Base-by-base conservation (phyloP, 2,888 invertebrate species). In the Penaeus monodon region DNA sequence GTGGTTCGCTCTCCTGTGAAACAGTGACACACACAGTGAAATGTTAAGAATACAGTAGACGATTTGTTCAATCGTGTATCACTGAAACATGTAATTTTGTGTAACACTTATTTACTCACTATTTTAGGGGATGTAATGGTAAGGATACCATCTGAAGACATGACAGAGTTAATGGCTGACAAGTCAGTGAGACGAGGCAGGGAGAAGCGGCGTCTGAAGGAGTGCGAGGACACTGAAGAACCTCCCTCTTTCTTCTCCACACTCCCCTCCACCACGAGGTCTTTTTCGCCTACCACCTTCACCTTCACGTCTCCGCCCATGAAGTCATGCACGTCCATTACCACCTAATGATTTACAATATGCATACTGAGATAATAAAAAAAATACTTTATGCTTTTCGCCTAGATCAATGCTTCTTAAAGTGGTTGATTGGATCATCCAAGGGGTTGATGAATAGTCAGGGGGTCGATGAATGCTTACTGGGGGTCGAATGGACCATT, bases 121-220 rank as follows among this genome's bases (percentile, higher is more conserved):
- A 77, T 86, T 86, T 82, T 86, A 0, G 86, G 86, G 14, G 82
- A 70, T 22, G 38, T 86, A 38, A 86, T 49, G 14, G 81, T 86
- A 20, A 86, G 78, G 82, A 86, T 77, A 27, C 86, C 86, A 38
- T 86, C 86, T 10, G 82, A 82, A 24, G 86, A 86, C 82, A 86
- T 82, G 38, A 82, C 79, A 38, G 86, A 86, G 63, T 81, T 64
- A 14, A 86, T 38, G 77, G 77, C 86, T 20, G 57, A 57, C 57
- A 57, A 57, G 57, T 57, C 57, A 20, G 78, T 82, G 29, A 86
- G 82, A 77, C 86, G 82, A 38, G 86, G 86, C 64, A 86, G 78
- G 27, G 78, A 74, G 76, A 86, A 86, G 63, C 78, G 38, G 24
- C 82, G 86, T 10, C 81, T 38, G 78, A 86, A 86, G 38, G 68